Evolutionary conservation across 2,113 vertebrate species (phyloP).

Genomic region (Ammodytes marinus): DNA sequence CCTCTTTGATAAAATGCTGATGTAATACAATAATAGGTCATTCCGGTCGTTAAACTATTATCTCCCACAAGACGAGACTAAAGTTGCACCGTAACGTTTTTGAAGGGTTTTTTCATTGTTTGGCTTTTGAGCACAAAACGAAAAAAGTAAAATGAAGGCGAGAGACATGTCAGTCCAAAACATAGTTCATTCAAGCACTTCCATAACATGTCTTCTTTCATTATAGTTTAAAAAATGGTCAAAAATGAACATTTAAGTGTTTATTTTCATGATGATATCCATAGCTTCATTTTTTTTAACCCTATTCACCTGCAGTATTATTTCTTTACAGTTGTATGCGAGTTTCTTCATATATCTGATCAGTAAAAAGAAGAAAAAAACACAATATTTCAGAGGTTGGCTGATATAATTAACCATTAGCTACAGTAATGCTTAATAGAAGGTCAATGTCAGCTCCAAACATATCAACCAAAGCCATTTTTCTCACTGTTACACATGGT

Average conservation of each 20-base stretch:
- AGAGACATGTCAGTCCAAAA: no score
- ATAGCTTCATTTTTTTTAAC: no score
- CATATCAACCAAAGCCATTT: constrained; percentile 25
- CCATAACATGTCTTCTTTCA: no score
- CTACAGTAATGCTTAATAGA: constrained; percentile 10
- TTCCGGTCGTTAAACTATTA: no score
- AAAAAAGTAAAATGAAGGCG: no score
- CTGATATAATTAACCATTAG: constrained; percentile 5
- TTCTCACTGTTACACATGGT: constrained; percentile 12
- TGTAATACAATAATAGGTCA: not conserved
- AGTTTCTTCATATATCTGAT: not conserved
- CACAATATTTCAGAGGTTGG: constrained; percentile 5
- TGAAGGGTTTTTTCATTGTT: not conserved
- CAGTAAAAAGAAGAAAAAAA: not conserved
- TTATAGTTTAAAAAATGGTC: no score
- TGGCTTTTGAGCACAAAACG: not conserved
- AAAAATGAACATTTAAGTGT: no score
- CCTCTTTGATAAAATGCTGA: not conserved
- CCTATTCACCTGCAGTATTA: no score
- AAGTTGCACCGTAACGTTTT: not conserved
- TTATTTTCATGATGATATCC: no score
- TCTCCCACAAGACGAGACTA: not conserved
- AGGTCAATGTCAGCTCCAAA: constrained; percentile 13
- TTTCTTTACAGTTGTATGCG: not conserved
- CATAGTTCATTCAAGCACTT: no score